phyloP scores from a whole-genome alignment of 2,888 invertebrate genomes.

The Polia nebulosa region DNA sequence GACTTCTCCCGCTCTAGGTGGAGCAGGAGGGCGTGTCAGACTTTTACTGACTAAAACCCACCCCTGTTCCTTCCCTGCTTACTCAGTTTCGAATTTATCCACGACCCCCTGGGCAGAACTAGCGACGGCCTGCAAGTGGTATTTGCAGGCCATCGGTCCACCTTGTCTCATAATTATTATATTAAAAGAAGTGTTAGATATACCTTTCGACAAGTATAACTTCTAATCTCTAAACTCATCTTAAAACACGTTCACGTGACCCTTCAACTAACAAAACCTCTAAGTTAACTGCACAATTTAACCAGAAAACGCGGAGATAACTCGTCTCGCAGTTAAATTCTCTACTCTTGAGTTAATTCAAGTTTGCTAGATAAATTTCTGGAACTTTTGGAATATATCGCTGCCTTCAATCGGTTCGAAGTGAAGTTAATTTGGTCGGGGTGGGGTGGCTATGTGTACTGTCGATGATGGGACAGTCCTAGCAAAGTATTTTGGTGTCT shows the following conservation, averaged over 20 bases:
- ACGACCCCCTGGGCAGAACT: too few relatives aligned
- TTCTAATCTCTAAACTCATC: neutral
- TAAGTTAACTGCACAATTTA: slow-evolving; percentile 47
- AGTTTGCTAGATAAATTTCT: slow-evolving; percentile 69
- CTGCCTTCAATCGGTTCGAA: slow-evolving; percentile 66
- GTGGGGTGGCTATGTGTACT: slow-evolving; percentile 25
- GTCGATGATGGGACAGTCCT: slow-evolving; percentile 24
- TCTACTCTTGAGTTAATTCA: slow-evolving; percentile 63
- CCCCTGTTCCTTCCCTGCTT: too few relatives aligned
- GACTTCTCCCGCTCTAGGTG: too few relatives aligned
- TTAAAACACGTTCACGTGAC: neutral
- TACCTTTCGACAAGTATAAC: too few relatives aligned
- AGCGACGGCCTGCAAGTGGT: too few relatives aligned
- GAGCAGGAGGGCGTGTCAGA: too few relatives aligned
- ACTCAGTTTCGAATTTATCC: too few relatives aligned
- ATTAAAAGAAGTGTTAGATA: too few relatives aligned
- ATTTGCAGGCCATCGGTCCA: too few relatives aligned
- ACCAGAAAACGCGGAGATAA: slow-evolving; percentile 54
- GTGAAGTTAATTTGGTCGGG: slow-evolving; percentile 65
- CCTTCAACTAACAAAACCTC: slow-evolving; percentile 30
- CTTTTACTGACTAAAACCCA: too few relatives aligned
- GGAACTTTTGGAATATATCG: slow-evolving; percentile 70
- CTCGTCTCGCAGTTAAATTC: slow-evolving; percentile 65
- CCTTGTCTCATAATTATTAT: too few relatives aligned
- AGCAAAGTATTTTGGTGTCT: neutral